Evolutionary conservation across 2,888 invertebrate species (phyloP), one percentile per base, ranked within the genome.

Genomic region (Athalia rosae): DNA sequence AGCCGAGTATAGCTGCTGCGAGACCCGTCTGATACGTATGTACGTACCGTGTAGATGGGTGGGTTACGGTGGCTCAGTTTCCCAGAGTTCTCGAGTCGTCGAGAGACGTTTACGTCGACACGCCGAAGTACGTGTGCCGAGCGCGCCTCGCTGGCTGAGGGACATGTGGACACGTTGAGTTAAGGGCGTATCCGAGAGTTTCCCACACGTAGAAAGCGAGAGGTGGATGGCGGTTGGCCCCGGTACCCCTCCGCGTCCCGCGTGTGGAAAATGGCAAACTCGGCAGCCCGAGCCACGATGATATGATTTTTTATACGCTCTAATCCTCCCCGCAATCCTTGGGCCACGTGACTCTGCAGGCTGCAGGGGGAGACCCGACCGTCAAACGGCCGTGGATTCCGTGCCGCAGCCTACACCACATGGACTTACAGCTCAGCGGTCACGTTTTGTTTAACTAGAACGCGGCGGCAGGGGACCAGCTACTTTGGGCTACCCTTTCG

Each of bases 291-390:
- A 61, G 74, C 74, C 61, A 48, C 74, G 74, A 74, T 62, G 74
- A 74, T 74, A 74, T 74, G 74, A 74, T 62, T 74, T 74, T 74
- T 62, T 74, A 74, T 74, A 48, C 62, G 61, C 74, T 74, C 59
- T 74, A 74, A 74, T 74, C 74, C 74, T 74, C 8, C 74, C 74
- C 74, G 74, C 74, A 74, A 74, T 74, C 61, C 74, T 61, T 13
- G n/a, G 28, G 62, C 74, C 74, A 74, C 74, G 74, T 74, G 74
- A 61, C 71, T 71, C 13, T 13, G 15, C 58, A 58, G 28, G 28
- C 28, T 28, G 58, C 13, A 41, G 9, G 58, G 71, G 58, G 50
- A 56, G 56, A 50, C 53, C 11, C 9, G 48, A 67, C 58, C 71
- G 45, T 71, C 71, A 71, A 71, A 71, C 71, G 71, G 58, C 58